Conservation (phyloP, 2,888 invertebrate genomes). For the Drosophila tripunctata region DNA sequence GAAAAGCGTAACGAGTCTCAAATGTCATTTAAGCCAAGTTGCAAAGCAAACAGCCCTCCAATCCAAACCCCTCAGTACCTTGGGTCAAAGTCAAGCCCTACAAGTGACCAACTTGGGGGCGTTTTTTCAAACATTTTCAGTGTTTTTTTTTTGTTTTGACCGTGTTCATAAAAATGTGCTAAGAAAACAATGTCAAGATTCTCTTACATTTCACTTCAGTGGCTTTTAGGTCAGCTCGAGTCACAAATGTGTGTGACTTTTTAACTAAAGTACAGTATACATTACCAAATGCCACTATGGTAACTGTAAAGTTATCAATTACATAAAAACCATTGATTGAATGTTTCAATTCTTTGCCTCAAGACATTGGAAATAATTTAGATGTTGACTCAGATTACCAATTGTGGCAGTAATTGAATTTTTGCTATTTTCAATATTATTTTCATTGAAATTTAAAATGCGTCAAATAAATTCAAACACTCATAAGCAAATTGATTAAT, state of each 20-base stretch:
- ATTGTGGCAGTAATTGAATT: constrained; percentile 60
- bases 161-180: constrained; percentile 49
- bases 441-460: neutral
- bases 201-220: constrained; percentile 55
- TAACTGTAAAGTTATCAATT: constrained; percentile 71
- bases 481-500: neutral
- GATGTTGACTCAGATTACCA: constrained; percentile 48
- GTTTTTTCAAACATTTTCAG: constrained; percentile 21
- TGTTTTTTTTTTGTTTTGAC: too few relatives aligned
- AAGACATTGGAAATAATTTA: constrained; percentile 18
- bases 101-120: constrained; percentile 35
- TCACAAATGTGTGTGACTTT: constrained; percentile 11
- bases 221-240: constrained; percentile 39
- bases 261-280: constrained; percentile 32
- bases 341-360: constrained; percentile 13
- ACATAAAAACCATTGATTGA: constrained; percentile 32
- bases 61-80: neutral
- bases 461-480: neutral
- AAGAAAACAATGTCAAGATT: constrained; percentile 56
- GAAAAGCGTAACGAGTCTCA: constrained; percentile 18
- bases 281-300: constrained; percentile 39
- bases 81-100: constrained; percentile 37
- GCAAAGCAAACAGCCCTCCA: neutral
- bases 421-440: constrained; percentile 27
- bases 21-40: constrained; percentile 10